phyloP scores from a whole-genome alignment of 2,888 invertebrate species.

The Drosophila nigricruria region DNA sequence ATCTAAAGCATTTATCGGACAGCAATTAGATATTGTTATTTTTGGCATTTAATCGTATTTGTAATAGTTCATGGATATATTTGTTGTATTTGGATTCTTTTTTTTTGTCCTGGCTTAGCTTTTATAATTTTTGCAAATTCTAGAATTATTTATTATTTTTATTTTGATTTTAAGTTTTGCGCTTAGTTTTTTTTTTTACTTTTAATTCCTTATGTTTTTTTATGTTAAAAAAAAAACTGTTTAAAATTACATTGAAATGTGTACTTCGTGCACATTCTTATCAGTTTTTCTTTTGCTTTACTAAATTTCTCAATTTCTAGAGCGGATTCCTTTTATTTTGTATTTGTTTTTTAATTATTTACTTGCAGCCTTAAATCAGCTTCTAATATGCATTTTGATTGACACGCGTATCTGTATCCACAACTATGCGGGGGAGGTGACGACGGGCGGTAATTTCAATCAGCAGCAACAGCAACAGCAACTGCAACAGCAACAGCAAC shows the following conservation, averaged over 20 bases:
- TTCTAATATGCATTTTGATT: constrained; percentile 64
- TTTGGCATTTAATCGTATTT: constrained; percentile 27
- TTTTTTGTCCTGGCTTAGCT: constrained; percentile 1
- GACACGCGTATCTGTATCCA: constrained; percentile 63
- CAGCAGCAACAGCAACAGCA: constrained; percentile 10
- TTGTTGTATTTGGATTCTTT: neutral
- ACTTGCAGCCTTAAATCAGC: constrained; percentile 42
- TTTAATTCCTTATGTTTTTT: neutral
- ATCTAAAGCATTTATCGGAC: constrained; percentile 2
- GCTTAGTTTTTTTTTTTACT: constrained; percentile 5
- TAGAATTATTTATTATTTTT: constrained; percentile 13
- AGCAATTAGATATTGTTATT: constrained; percentile 26
- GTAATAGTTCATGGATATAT: neutral
- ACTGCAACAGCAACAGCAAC: too few species aligned
- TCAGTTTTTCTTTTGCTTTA: neutral
- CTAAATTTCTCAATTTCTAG: constrained; percentile 5
- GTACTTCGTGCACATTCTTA: constrained; percentile 59
- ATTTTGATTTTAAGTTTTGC: constrained; percentile 5
- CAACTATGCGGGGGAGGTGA: neutral
- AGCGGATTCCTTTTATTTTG: neutral
- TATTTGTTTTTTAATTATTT: constrained; percentile 13
- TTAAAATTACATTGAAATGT: constrained; percentile 41
- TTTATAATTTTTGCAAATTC: constrained; percentile 13
- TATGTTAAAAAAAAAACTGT: constrained; percentile 18
- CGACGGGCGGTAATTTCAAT: constrained; percentile 18